Percentiles rank a stretch among this genome's conserved stretches.
Evolutionary conservation across 2,113 vertebrate species (phyloP).

Genomic region (Paradisaea rubra): DNA sequence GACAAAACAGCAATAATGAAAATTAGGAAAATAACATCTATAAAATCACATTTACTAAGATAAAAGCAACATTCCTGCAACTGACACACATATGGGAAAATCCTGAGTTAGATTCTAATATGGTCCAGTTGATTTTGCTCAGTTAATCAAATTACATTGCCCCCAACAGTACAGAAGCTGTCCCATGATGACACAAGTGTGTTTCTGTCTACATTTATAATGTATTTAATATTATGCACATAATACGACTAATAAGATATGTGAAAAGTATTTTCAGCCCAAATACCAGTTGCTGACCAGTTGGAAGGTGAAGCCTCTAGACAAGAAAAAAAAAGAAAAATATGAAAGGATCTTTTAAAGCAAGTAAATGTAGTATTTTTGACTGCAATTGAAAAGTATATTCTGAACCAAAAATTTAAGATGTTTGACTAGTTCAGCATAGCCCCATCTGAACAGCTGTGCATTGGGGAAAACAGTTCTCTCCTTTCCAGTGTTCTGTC

Average conservation of each 20-base stretch:
- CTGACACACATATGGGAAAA: neutral
- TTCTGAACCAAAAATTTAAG: neutral
- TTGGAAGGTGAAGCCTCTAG: neutral
- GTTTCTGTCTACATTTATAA: neutral
- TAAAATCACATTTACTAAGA: neutral
- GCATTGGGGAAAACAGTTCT: neutral
- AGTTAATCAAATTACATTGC: neutral
- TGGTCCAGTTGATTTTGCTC: neutral
- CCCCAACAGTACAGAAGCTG: neutral
- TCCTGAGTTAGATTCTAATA: neutral
- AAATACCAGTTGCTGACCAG: neutral
- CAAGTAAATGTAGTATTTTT: neutral
- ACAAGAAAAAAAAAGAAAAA: neutral
- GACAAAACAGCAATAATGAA: neutral
- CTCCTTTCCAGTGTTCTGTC: neutral
- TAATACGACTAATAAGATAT: neutral
- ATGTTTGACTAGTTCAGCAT: neutral
- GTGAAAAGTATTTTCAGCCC: neutral
- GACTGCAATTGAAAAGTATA: neutral
- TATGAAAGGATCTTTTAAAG: neutral
- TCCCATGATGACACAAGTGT: neutral
- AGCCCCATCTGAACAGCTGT: neutral
- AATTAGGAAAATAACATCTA: neutral
- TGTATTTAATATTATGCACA: neutral
- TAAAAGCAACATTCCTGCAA: neutral